These are phyloP conservation scores for Hetaerina titia DNA, from an alignment of 2,888 invertebrate genomes.

Conservation along the genomic window DNA sequence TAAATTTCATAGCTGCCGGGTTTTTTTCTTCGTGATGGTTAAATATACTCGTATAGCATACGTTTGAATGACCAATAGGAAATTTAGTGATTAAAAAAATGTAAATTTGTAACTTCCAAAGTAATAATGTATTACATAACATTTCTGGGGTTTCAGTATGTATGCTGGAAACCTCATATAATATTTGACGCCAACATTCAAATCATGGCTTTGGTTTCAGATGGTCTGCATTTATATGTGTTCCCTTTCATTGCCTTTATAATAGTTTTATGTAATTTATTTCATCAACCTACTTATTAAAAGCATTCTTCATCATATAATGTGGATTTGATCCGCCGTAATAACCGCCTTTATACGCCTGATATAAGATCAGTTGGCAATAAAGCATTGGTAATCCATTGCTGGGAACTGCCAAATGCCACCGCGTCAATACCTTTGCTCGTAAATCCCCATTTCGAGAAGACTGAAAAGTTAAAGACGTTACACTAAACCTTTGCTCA, in stretches of 20 bases:
- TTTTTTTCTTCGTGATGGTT: too few relatives aligned
- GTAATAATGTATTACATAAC: too few relatives aligned
- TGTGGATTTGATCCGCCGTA: not conserved
- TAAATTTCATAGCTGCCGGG: too few relatives aligned
- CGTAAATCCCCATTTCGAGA: slow-evolving; percentile 3
- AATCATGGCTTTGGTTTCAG: too few relatives aligned
- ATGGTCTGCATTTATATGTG: too few relatives aligned
- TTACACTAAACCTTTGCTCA: not conserved
- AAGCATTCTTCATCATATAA: not conserved
- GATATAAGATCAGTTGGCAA: not conserved
- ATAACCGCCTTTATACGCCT: not conserved
- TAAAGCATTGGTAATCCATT: slow-evolving; percentile 3
- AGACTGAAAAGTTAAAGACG: slow-evolving; percentile 26
- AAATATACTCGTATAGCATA: too few relatives aligned
- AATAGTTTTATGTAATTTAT: not conserved
- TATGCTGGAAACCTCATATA: too few relatives aligned
- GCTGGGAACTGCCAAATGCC: not conserved
- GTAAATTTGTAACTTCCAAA: too few relatives aligned
- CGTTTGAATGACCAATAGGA: too few relatives aligned
- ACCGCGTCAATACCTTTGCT: not conserved
- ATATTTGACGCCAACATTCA: too few relatives aligned
- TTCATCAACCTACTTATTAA: not conserved
- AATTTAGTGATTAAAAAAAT: too few relatives aligned
- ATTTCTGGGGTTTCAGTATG: too few relatives aligned
- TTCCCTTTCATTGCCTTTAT: not conserved